Base-by-base conservation (phyloP, 2,797 vertebrate genomes). In the Enteromius treurensis region DNA sequence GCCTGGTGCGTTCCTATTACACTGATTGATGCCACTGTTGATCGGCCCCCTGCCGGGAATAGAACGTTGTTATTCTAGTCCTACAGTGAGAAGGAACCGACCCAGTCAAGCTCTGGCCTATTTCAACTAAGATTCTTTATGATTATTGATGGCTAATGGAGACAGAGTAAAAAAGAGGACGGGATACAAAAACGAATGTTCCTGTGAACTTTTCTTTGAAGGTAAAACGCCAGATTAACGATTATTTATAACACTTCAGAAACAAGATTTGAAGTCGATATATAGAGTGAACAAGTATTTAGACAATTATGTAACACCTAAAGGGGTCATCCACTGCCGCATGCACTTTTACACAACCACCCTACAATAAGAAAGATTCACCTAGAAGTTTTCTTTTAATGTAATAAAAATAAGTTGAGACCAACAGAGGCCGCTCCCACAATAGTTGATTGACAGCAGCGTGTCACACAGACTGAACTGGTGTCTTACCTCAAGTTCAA, bases 21-120 rank as follows among this genome's bases (percentile, higher is more conserved):
- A 77, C 68, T 93, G 91, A 94, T 91, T 90, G 91, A 94, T 93
- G 91, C 80, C 85, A 79, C 76, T 47, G 85, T 86, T 89, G 82
- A 81, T 84, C 29, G n/a, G 47, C 86, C 88, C 82, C 88, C 85
- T 85, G 76, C 81, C 75, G 85, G 83, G 88, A 76, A 76, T 83
- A 26, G 86, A 40, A 65, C 78, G 76, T 82, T 89, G 85, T 83
- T 89, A 85, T 90, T 91, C 88, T 81, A 79, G 80, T 75, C 87
- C 58, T 64, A 32, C 82, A 81, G 80, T 15, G 75, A 83, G 81
- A 76, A 80, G 83, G 80, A 84, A 81, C 47, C 79, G 84, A 85
- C 84, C 80, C 81, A 87, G 84, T 67, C 79, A 69, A 83, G 85
- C 85, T 87, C 60, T 86, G 88, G 64, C 86, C 89, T 86, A 86